Conservation (phyloP, 1,140 invertebrate genomes). For the Pachyrhynchus sulphureomaculatus region DNA sequence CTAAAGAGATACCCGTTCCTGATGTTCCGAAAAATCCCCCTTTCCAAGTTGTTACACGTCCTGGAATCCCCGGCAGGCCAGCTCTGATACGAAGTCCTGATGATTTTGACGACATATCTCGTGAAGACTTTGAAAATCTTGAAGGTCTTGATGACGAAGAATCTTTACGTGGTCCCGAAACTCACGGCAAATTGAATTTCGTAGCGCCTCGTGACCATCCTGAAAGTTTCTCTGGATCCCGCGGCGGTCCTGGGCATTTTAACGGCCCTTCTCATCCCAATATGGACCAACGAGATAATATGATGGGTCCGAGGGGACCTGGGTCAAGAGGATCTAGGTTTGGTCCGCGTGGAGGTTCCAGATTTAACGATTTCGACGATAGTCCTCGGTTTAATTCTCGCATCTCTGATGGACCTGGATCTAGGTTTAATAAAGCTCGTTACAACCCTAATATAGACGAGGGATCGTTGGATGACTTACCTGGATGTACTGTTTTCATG, state of each 20-base stretch:
- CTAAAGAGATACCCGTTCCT: background rate
- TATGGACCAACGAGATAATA: background rate
- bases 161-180: background rate
- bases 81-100: too few species aligned
- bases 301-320: background rate
- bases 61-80: slow-evolving; percentile 41
- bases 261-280: slow-evolving; percentile 37
- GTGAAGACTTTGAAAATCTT: too few species aligned
- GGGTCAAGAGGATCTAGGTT: slow-evolving; percentile 9
- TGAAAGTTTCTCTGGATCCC: background rate
- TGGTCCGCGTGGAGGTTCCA: too few species aligned
- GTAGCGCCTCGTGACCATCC: background rate
- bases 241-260: background rate
- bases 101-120: too few species aligned
- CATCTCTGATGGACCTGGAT: slow-evolving; percentile 11
- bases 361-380: too few species aligned
- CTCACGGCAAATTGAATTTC: background rate
- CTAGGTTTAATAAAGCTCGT: slow-evolving; percentile 7
- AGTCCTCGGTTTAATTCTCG: background rate
- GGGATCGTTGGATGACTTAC: slow-evolving; percentile 59
- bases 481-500: slow-evolving; percentile 78
- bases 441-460: slow-evolving; percentile 1
- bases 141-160: background rate
- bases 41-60: background rate
- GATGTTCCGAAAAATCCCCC: slow-evolving; percentile 4